Percentiles rank a stretch among this genome's conserved stretches.
phyloP scores from a whole-genome alignment of 2,888 invertebrate species.

The Leuctra nigra region DNA sequence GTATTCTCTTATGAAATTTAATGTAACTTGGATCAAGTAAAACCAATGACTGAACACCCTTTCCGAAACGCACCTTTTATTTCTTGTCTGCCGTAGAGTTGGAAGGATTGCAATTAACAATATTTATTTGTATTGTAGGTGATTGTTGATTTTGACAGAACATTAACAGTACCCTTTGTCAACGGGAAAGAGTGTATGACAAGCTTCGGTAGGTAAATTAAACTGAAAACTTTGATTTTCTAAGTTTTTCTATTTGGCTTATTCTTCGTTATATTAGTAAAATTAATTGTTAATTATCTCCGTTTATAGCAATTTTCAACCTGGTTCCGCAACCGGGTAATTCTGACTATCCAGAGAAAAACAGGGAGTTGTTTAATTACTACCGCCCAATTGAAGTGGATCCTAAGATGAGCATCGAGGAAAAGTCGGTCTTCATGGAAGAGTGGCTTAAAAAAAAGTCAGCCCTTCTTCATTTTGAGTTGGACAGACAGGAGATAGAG shows the following conservation, averaged over 20 bases:
- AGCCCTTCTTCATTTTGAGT: slow-evolving; percentile 48
- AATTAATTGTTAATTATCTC: not conserved
- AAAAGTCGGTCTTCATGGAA: slow-evolving; percentile 70
- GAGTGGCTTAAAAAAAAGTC: slow-evolving; percentile 73
- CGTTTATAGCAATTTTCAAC: slow-evolving; percentile 59
- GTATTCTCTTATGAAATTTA: no score
- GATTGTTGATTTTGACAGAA: slow-evolving; percentile 86
- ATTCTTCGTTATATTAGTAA: not conserved
- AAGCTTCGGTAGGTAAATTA: slow-evolving; percentile 71
- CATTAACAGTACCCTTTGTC: slow-evolving; percentile 72
- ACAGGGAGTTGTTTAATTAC: slow-evolving; percentile 53
- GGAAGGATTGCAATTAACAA: no score
- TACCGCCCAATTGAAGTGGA: slow-evolving; percentile 84
- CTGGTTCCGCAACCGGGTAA: no score
- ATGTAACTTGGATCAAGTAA: no score
- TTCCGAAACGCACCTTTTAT: no score
- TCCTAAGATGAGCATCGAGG: slow-evolving; percentile 58
- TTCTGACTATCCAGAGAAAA: slow-evolving; percentile 56
- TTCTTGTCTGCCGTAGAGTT: no score
- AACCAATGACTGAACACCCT: no score
- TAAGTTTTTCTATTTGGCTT: not conserved
- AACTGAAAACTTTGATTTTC: not conserved
- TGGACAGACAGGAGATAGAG: slow-evolving; percentile 49
- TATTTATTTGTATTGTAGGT: slow-evolving; percentile 52
- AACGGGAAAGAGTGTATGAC: slow-evolving; percentile 64